Conservation (phyloP, 2,888 invertebrate genomes). For the Pachymerium ferrugineum region DNA sequence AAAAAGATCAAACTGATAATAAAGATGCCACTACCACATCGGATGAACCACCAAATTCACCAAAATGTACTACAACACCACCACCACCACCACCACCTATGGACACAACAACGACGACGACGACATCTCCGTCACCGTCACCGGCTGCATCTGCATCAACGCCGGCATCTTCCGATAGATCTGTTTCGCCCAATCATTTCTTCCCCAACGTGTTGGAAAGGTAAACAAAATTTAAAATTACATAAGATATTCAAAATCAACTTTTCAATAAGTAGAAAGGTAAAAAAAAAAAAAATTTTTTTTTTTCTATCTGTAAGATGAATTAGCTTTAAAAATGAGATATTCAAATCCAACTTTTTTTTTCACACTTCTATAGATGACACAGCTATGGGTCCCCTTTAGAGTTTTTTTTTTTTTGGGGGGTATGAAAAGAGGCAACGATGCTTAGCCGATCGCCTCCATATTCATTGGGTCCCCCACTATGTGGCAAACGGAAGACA, state of each 20-base stretch:
- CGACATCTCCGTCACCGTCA: constrained; percentile 7
- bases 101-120: background rate
- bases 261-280: too few species aligned
- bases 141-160: constrained; percentile 29
- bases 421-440: constrained; percentile 1
- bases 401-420: background rate
- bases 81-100: background rate
- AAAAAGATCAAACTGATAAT: constrained; percentile 36
- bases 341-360: background rate
- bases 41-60: background rate
- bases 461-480: background rate
- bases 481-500: background rate
- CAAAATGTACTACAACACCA: background rate
- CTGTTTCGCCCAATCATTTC: constrained; percentile 17
- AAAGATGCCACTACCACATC: background rate
- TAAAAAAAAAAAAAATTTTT: too few species aligned
- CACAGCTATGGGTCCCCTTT: constrained; percentile 1
- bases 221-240: constrained; percentile 1
- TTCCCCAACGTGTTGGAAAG: constrained; percentile 29
- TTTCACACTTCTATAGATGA: background rate
- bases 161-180: constrained; percentile 26
- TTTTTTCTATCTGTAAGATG: background rate
- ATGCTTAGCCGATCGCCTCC: background rate
- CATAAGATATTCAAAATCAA: too few species aligned
- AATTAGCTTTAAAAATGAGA: background rate